Evolutionary conservation across 2,888 invertebrate species (phyloP).

Genomic region (Chymomyza procnemis): DNA sequence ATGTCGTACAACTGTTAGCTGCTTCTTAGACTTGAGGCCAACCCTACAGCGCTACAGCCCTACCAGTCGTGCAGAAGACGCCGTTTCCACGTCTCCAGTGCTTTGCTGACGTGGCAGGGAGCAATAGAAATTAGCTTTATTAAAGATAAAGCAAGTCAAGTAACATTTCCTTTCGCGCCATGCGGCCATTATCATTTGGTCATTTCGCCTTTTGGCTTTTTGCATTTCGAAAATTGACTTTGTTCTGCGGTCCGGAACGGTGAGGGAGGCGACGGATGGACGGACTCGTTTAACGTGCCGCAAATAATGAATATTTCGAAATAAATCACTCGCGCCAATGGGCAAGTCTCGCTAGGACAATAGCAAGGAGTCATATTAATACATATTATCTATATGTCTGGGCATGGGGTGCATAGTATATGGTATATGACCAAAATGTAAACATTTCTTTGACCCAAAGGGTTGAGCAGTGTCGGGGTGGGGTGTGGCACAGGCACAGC

Average conservation of each 20-base stretch:
- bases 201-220: slow-evolving; percentile 13
- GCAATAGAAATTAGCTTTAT: slow-evolving; percentile 67
- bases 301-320: slow-evolving; percentile 69
- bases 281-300: neutral
- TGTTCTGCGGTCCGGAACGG: neutral
- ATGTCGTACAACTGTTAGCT: slow-evolving; percentile 66
- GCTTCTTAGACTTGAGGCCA: neutral
- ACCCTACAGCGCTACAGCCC: neutral
- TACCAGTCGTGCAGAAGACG: no score
- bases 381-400: slow-evolving; percentile 16
- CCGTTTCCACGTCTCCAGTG: no score
- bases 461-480: slow-evolving; percentile 14
- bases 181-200: slow-evolving; percentile 44
- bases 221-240: slow-evolving; percentile 58
- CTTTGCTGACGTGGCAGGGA: slow-evolving; percentile 11
- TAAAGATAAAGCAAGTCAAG: slow-evolving; percentile 59
- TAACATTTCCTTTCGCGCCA: slow-evolving; percentile 51
- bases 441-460: slow-evolving; percentile 29
- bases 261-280: neutral
- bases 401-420: slow-evolving; percentile 18
- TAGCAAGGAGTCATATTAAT: slow-evolving; percentile 36
- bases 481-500: slow-evolving; percentile 18
- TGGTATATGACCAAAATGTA: slow-evolving; percentile 36
- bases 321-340: slow-evolving; percentile 71
- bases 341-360: slow-evolving; percentile 49